Evolutionary conservation across 2,888 invertebrate species (phyloP), one percentile per base, ranked within the genome.

Genomic region (Phymatocera aterrima): DNA sequence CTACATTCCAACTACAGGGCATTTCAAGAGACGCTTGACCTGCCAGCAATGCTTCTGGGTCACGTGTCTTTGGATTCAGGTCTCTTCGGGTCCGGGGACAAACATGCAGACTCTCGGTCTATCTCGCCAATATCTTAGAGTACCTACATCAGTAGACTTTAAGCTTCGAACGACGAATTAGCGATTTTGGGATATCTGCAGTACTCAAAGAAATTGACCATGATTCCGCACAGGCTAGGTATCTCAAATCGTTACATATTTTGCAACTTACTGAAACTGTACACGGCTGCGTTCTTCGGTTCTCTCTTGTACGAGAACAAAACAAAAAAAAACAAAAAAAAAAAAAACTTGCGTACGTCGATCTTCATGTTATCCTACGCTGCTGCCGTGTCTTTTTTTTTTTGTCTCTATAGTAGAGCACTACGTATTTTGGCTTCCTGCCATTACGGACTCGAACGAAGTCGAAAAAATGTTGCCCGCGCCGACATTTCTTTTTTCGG

Each of bases 1-100:
- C 79, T 46, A 78, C 78, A 48, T 72, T 78, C 80, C 43, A 43
- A 75, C 57, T 75, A 75, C 75, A 75, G 75, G 75, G 43, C 75
- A 51, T 75, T 75, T 75, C 75, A 75, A 54, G 75, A 54, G 75
- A 54, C 75, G 75, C 40, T 60, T 60, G 75, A 75, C 75, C 75
- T 75, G 75, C 75, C 75, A 75, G 75, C 75, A 40, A 75, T 57
- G 57, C 54, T 75, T 75, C 75, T 75, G 57, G 75, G 75, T 75
- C 75, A 57, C 57, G 60, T 75, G 54, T 57, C 75, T 75, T 75
- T 51, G 40, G 60, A 64, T 65, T 64, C 48, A 51, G 54, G 46
- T 77, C 75, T 72, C 72, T 72, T 15, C 18, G 72, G 72, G 72
- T 48, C 72, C 21, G 3, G 34, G 48, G 51, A 64, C n/a, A 18